Evolutionary conservation across 2,888 invertebrate genomes (phyloP).

Genomic region (Hyposoter dolosus): DNA sequence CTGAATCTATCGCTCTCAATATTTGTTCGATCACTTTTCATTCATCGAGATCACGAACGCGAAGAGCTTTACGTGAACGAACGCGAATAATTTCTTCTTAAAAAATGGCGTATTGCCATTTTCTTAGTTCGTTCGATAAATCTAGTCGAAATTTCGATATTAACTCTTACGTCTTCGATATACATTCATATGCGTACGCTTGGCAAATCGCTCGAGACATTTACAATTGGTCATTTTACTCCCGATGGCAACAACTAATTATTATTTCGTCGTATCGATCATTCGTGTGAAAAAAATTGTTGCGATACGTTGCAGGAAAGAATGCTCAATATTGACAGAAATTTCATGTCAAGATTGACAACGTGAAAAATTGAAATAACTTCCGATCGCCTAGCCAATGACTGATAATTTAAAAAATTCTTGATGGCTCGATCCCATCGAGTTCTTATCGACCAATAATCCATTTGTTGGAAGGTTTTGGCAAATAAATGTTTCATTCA

Average conservation of each 20-base stretch:
- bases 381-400: no score
- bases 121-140: constrained; percentile 8
- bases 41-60: neutral
- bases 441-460: no score
- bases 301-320: no score
- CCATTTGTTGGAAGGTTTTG: no score
- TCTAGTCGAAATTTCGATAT: constrained; percentile 51
- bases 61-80: neutral
- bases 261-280: constrained; percentile 16
- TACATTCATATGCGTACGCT: constrained; percentile 46
- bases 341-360: no score
- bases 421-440: no score
- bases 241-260: constrained; percentile 50
- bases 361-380: no score
- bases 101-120: neutral
- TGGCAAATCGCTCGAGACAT: constrained; percentile 70
- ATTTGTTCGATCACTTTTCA: constrained; percentile 1
- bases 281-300: constrained; percentile 28
- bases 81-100: neutral
- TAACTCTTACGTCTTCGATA: constrained; percentile 53
- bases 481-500: no score
- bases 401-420: no score
- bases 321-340: no score
- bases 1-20: constrained; percentile 13
- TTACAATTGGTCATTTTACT: constrained; percentile 76